Evolutionary conservation across 2,113 vertebrate genomes (phyloP).

Genomic region (Chunga burmeisteri): DNA sequence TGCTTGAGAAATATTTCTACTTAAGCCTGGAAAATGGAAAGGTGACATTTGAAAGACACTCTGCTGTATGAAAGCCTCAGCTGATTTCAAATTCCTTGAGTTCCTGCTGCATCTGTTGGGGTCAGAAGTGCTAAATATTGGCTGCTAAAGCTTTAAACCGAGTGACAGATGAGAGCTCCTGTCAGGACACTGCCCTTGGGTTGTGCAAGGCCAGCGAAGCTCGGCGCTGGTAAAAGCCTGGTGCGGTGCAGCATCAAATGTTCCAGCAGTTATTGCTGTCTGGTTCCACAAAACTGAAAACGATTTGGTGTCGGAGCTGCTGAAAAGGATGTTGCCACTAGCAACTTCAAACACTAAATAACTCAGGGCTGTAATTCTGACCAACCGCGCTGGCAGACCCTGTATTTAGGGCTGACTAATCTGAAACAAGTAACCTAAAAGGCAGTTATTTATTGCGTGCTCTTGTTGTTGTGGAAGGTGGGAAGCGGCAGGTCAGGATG

Average conservation of each 20-base stretch:
- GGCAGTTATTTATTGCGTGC: conserved; percentile 9
- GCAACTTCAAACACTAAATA: not conserved
- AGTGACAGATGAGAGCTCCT: accelerated
- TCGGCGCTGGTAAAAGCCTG: accelerated
- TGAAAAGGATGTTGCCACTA: not conserved
- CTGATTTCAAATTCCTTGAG: not conserved
- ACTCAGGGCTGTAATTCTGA: not conserved
- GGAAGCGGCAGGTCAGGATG: not conserved
- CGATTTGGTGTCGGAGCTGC: not conserved
- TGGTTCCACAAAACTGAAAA: not conserved
- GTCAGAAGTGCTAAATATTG: not conserved
- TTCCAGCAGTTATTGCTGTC: not conserved
- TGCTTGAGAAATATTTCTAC: not conserved
- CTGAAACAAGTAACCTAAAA: conserved; percentile 43
- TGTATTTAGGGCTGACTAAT: conserved; percentile 40
- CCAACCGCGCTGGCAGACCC: not conserved
- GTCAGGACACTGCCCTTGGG: not conserved
- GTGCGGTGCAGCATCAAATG: not conserved
- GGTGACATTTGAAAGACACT: not conserved
- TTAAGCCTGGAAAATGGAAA: not conserved
- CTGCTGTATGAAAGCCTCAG: accelerated
- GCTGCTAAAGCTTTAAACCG: not conserved
- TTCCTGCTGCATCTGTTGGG: not conserved
- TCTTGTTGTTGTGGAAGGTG: conserved; percentile 5
- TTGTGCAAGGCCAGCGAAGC: not conserved